Evolutionary conservation across 1,140 invertebrate genomes (phyloP).

Genomic region (Druon quercuslanigerum): DNA sequence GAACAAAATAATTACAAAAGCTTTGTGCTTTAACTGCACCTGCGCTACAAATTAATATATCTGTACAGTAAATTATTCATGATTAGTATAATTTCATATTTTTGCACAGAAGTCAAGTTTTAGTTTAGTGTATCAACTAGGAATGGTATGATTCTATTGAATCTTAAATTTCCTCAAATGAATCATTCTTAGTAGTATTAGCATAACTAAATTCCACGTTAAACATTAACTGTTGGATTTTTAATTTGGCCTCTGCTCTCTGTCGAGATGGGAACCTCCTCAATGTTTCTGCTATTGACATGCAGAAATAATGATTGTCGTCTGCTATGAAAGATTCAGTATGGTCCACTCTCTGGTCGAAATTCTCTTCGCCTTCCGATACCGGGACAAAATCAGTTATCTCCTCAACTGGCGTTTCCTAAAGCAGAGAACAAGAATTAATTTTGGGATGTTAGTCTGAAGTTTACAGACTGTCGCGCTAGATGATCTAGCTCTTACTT

Average conservation of each 20-base stretch:
- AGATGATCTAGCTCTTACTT: background rate
- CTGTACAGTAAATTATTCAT: too few relatives aligned
- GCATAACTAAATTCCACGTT: slow-evolving; percentile 34
- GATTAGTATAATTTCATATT: too few relatives aligned
- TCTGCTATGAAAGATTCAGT: slow-evolving; percentile 23
- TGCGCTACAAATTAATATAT: too few relatives aligned
- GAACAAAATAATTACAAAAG: background rate
- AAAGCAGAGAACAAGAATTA: background rate
- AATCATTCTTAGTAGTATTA: background rate
- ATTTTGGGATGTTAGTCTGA: background rate
- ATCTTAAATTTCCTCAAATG: background rate
- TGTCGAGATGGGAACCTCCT: slow-evolving; percentile 34
- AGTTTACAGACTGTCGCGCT: background rate
- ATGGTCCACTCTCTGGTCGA: slow-evolving; percentile 31
- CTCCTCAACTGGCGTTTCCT: slow-evolving; percentile 31
- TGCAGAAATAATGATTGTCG: slow-evolving; percentile 39
- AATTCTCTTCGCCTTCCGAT: slow-evolving; percentile 29
- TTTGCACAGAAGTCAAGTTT: too few relatives aligned
- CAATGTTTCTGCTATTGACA: slow-evolving; percentile 38
- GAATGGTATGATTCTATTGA: background rate
- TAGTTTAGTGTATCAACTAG: too few relatives aligned
- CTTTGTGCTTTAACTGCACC: too few relatives aligned
- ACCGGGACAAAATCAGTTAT: slow-evolving; percentile 31
- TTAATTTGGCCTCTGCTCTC: slow-evolving; percentile 39
- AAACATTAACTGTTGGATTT: slow-evolving; percentile 39